Evolutionary conservation across 2,888 invertebrate species (phyloP).

Genomic region (Protodeltote pygarga): DNA sequence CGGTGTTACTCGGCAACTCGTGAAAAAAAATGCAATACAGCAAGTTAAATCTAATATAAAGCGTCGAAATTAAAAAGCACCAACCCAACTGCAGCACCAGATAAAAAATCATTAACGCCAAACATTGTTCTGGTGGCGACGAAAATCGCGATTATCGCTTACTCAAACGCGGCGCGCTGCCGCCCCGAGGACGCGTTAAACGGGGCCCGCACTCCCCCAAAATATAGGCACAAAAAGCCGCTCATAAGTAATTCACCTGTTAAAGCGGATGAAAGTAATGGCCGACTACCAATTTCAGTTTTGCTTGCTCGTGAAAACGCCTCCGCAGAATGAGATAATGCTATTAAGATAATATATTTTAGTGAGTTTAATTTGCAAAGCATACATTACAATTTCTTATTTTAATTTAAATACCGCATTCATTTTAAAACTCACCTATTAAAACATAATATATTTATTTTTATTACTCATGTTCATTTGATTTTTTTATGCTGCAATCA

Average conservation of each 20-base stretch:
- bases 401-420: too few relatives aligned
- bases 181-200: slow-evolving; percentile 26
- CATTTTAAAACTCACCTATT: too few relatives aligned
- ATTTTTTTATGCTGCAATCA: too few relatives aligned
- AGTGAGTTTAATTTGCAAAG: slow-evolving; percentile 19
- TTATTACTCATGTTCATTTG: too few relatives aligned
- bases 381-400: too few relatives aligned
- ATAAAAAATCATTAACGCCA: slow-evolving; percentile 46
- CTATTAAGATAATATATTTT: slow-evolving; percentile 37
- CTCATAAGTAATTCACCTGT: slow-evolving; percentile 54
- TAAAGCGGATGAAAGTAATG: slow-evolving; percentile 39
- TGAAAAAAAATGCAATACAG: slow-evolving; percentile 9
- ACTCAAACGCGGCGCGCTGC: slow-evolving; percentile 47
- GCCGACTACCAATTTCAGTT: slow-evolving; percentile 41
- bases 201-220: slow-evolving; percentile 30
- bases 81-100: slow-evolving; percentile 29
- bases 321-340: slow-evolving; percentile 33
- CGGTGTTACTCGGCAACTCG: background rate
- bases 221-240: slow-evolving; percentile 46
- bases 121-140: slow-evolving; percentile 54
- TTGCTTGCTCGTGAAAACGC: slow-evolving; percentile 40
- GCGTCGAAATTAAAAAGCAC: slow-evolving; percentile 26
- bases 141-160: slow-evolving; percentile 60
- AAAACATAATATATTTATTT: too few relatives aligned
- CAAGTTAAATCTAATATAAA: slow-evolving; percentile 25